Evolutionary conservation across 2,113 vertebrate species (phyloP).

Genomic region (Merops nubicus): DNA sequence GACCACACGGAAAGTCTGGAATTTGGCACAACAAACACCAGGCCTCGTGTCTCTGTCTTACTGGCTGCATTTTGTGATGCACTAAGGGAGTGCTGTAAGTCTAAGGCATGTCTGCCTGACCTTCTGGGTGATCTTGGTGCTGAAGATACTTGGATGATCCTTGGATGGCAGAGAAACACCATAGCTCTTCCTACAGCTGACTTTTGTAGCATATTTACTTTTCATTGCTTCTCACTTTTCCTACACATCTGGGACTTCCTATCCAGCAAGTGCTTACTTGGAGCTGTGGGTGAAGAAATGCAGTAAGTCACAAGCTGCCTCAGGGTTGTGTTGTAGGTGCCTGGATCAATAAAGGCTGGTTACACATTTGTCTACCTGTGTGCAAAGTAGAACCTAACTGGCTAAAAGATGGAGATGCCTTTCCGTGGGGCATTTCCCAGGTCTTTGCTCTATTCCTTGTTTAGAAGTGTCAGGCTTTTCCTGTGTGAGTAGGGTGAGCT

Average conservation of each 20-base stretch:
- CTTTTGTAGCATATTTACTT: neutral
- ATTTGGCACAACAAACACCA: neutral
- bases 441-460: neutral
- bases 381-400: neutral
- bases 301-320: neutral
- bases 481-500: neutral
- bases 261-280: neutral
- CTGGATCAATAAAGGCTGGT: neutral
- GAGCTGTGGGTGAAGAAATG: neutral
- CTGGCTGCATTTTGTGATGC: neutral
- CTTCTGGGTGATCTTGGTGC: neutral
- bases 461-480: neutral
- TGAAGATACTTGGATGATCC: neutral
- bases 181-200: neutral
- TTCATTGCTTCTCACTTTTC: neutral
- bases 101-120: neutral
- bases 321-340: neutral
- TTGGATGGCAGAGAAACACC: neutral
- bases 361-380: accelerated
- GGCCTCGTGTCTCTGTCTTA: neutral
- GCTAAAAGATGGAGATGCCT: neutral
- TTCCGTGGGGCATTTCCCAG: neutral
- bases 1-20: neutral
- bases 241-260: neutral
- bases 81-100: neutral